Base-by-base conservation (phyloP, 2,113 vertebrate species). In the Baryphthengus martii region DNA sequence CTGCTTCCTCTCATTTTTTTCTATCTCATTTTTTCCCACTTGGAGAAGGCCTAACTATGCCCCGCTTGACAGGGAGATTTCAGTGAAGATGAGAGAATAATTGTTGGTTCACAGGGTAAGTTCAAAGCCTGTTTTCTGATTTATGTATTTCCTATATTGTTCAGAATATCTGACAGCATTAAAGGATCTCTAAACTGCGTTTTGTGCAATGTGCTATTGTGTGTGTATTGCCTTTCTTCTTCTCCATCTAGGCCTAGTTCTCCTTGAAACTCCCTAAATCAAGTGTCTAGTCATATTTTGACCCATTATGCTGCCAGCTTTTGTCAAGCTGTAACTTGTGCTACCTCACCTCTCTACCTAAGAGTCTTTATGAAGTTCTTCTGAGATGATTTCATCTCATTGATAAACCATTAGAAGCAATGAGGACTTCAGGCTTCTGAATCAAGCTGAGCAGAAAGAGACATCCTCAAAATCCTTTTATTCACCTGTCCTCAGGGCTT, bases 111-210 rank as follows among this genome's bases (percentile, higher is more conserved):
- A 15, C 25, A 61, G n/a, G 26, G 26, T 58, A 55, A 17, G 45
- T 79, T 95, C 75, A 72, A 70, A 92, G 68, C n/a, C 40, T 90
- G 39, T 8, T 70, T 84, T 96, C 68, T 90, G 55, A 67, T 80
- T 81, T 73, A 14, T 86, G 9, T 84, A 72, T 92, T 90, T 86
- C 73, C 44, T 81, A 13, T 75, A 66, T 25, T 44, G n/a, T 85
- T 88, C 68, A 83, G 45, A 91, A 74, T 93, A 90, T 71, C 67
- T 88, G 89, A 90, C 40, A 86, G 61, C 79, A 95, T 88, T 96
- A 97, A 96, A 97, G 45, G 55, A 75, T 81, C 68, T 81, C 72
- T 39, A 68, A 19, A 78, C 45, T 76, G 40, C 59, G 45, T 49
- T 80, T 62, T 85, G 55, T 81, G 68, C 37, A 66, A 20, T n/a